Percentiles rank a stretch among this genome's conserved stretches.
Conservation (phyloP, 2,888 invertebrate species). For the Dastarcus helophoroides region DNA sequence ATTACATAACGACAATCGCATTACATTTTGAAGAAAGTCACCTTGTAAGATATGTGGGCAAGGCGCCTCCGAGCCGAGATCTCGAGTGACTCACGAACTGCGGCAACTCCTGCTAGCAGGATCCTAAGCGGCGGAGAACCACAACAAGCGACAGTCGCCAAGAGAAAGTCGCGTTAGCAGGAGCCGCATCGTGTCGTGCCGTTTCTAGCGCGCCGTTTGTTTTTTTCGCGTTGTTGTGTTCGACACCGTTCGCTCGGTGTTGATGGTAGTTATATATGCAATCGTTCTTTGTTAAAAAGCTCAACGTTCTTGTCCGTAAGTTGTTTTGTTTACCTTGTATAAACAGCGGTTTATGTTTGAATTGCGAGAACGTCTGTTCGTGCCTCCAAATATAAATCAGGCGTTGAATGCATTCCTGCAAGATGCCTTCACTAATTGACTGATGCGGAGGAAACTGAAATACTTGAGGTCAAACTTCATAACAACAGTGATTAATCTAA, state of each 20-base stretch:
- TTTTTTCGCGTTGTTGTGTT: too few species aligned
- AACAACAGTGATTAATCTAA: too few species aligned
- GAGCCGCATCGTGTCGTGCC: constrained; percentile 11
- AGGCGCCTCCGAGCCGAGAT: too few species aligned
- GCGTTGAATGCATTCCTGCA: too few species aligned
- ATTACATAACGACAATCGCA: constrained; percentile 1
- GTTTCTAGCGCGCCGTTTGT: constrained; percentile 10
- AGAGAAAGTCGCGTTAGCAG: constrained; percentile 18
- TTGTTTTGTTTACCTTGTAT: constrained; percentile 11
- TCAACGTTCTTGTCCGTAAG: constrained; percentile 22
- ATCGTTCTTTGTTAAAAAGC: constrained; percentile 25
- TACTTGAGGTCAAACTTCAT: too few species aligned
- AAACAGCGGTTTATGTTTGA: constrained; percentile 6
- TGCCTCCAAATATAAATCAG: too few species aligned
- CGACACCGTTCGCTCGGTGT: constrained; percentile 9
- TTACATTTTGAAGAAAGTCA: constrained; percentile 18
- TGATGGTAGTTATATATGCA: constrained; percentile 28
- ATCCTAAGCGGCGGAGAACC: constrained; percentile 25
- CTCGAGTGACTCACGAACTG: too few species aligned
- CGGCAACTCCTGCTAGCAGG: too few species aligned
- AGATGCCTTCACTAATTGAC: too few species aligned
- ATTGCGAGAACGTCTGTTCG: not conserved
- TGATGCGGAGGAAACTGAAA: too few species aligned
- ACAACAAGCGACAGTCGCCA: constrained; percentile 8
- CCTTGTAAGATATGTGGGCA: constrained; percentile 28